A percentile compares a stretch with the other conserved stretches of the same genome.
Conservation (phyloP, 2,888 invertebrate species). For the Mythimna loreyi region DNA sequence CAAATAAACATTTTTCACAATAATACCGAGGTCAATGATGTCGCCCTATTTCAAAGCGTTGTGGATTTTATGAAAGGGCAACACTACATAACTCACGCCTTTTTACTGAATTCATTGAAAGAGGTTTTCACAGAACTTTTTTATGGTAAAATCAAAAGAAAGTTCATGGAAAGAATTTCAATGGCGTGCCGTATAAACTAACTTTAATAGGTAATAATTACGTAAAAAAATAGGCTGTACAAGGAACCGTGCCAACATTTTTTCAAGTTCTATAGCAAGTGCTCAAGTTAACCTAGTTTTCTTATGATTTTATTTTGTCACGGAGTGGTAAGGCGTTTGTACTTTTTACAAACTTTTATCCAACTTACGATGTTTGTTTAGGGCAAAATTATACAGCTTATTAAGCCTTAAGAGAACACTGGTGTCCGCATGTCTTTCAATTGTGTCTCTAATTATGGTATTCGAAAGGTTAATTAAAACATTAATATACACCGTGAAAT, state of each 20-base stretch:
- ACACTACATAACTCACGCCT: background rate
- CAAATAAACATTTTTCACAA: background rate
- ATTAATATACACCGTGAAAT: no score
- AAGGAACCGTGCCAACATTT: conserved; percentile 38
- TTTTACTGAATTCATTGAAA: conserved; percentile 12
- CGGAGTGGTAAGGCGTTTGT: background rate
- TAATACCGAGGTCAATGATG: background rate
- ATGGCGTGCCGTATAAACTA: conserved; percentile 23
- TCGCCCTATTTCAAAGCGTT: background rate
- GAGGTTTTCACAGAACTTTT: conserved; percentile 22
- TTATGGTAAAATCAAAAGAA: conserved; percentile 9
- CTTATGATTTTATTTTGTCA: conserved; percentile 39
- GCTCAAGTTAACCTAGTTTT: conserved; percentile 30
- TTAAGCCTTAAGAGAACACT: no score
- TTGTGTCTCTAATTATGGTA: no score
- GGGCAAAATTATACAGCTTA: no score
- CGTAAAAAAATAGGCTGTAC: conserved; percentile 24
- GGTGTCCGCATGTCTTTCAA: no score
- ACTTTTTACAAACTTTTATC: background rate
- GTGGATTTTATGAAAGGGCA: conserved; percentile 3
- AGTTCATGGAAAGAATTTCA: conserved; percentile 22
- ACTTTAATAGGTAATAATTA: conserved; percentile 44
- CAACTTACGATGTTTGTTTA: no score
- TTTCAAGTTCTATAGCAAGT: conserved; percentile 11
- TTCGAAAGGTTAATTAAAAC: no score